phyloP scores from a whole-genome alignment of 2,113 vertebrate genomes.

The Nettapus auritus region DNA sequence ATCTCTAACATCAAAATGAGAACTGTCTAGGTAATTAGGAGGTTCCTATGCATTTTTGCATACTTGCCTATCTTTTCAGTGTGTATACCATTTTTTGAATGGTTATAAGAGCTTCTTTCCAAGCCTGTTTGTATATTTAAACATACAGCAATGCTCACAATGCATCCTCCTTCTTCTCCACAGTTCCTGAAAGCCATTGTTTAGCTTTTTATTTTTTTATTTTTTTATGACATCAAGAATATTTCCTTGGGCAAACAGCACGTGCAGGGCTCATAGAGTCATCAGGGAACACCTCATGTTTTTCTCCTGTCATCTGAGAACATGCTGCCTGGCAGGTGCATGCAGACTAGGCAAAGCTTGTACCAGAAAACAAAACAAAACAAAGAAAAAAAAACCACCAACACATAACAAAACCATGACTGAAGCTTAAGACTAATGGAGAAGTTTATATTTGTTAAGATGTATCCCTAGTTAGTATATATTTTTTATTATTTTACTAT shows the following conservation, averaged over 20 bases:
- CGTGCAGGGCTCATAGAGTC: not conserved
- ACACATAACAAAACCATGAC: not conserved
- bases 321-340: not conserved
- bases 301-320: not conserved
- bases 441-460: constrained; percentile 8
- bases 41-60: not conserved
- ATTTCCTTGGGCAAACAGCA: not conserved
- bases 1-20: not conserved
- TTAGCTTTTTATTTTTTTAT: not conserved
- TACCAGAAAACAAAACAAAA: not conserved
- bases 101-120: not conserved
- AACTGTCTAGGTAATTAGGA: not conserved
- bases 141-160: not conserved
- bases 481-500: too few species aligned
- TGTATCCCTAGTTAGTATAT: not conserved
- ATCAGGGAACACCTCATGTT: not conserved
- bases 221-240: not conserved
- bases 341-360: not conserved
- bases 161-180: not conserved
- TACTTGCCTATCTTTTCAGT: not conserved
- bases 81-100: not conserved
- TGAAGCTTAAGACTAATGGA: not conserved
- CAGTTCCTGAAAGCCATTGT: not conserved
- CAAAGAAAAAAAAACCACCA: not conserved
- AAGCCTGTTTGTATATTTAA: not conserved